These are phyloP conservation scores for Lepidostoma basale DNA, from an alignment of 1,140 invertebrate genomes.

Conservation along the genomic window DNA sequence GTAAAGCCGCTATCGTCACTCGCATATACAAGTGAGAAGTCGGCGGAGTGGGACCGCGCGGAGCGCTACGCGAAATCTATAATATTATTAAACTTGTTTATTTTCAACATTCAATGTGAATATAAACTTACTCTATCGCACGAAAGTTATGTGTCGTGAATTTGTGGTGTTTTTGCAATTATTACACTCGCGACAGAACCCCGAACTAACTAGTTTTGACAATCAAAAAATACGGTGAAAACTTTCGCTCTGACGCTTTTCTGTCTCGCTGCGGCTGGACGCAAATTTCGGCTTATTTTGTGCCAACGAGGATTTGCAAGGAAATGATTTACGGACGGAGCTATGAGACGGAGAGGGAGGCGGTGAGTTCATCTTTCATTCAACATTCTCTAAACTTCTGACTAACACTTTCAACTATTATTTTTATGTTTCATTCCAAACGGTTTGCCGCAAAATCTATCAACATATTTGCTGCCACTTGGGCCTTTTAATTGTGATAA, in stretches of 20 bases:
- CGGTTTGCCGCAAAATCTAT: no score
- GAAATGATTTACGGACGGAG: conserved; percentile 43
- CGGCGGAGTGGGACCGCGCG: conserved; percentile 2
- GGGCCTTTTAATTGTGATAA: no score
- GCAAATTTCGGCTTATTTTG: conserved; percentile 26
- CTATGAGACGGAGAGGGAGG: conserved; percentile 43
- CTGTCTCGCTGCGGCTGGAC: neutral
- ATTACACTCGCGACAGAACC: neutral
- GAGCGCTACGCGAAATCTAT: neutral
- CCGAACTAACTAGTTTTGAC: conserved; percentile 10
- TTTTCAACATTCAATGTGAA: conserved; percentile 6
- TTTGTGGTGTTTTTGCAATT: conserved; percentile 12
- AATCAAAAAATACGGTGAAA: conserved; percentile 15
- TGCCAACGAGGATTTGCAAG: conserved; percentile 10
- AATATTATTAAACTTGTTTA: conserved; percentile 2
- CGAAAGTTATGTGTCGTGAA: conserved; percentile 34
- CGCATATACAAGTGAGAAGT: conserved; percentile 21
- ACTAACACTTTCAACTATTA: neutral
- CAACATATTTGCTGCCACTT: no score
- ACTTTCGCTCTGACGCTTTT: conserved; percentile 19
- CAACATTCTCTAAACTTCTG: neutral
- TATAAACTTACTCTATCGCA: neutral
- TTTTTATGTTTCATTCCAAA: no score
- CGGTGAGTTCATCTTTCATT: conserved; percentile 34
- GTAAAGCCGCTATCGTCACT: conserved; percentile 24